Base-by-base conservation (phyloP, 2,113 vertebrate genomes). In the Aspidoscelis tigris region DNA sequence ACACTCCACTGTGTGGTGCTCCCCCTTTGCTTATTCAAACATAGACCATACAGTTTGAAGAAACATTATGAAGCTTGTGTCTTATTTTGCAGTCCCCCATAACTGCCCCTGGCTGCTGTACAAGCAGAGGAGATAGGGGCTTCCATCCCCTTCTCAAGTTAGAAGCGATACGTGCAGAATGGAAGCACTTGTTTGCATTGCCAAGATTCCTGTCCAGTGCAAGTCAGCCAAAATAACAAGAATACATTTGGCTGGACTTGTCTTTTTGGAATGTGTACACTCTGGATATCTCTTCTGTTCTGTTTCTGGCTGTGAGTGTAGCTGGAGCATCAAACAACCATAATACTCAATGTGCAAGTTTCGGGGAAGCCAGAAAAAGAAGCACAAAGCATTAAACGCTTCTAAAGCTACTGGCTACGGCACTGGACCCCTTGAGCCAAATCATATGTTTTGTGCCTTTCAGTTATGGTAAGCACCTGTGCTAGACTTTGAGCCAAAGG, bases 221-320 rank as follows among this genome's bases (percentile, higher is more conserved):
- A 87, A 88, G 70, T 7, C 12, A 85, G 70, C 4, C 0, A 3
- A 47, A 82, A 3, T 1, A 0, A 0, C 0, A 70, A 44, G 53
- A 79, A 65, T 26, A 12, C 58, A 8, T 43, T 78, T 76, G 73
- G 22, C 44, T 7, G 53, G 2, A 58, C 20, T 10, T 76, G 44
- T 58, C 26, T 41, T 41, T 16, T 64, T 0, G 0, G 8, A 71
- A 39, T 44, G 9, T 26, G 0, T 0, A 44, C 20, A 10, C 66
- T 11, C 20, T 47, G 24, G n/a, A 39, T 72, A 22, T 55, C 80
- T 81, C 33, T 7, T n/a, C 69, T 81, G 58, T 0, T n/a, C n/a
- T 50, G 5, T 10, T 39, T 26, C 50, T 50, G 73, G 50, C 79
- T 81, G 50, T 71, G 33, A 61, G 71, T 47, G 21, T 20, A 44